Base-by-base conservation (phyloP, 1,140 invertebrate species). In the Cyclargus thomasi region DNA sequence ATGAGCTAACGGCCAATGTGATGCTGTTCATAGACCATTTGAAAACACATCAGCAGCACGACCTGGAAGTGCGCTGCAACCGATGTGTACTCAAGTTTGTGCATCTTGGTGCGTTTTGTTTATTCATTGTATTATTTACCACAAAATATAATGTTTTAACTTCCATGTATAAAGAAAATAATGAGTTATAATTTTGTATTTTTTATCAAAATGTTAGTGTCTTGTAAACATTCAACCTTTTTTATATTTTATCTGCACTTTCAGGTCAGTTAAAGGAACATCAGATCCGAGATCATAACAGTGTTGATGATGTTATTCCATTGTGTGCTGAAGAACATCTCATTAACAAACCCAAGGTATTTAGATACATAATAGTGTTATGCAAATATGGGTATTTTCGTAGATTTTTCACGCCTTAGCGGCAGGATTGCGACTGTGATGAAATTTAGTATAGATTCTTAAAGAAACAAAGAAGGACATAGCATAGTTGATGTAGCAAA, bases 61-160 rank as follows among this genome's bases (percentile, higher is more conserved):
- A 92, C 1, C 80, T 92, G 10, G 92, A 93, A 21, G 92, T 93
- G 36, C 93, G 93, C 67, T 95, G 95, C 84, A 90, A 90, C 22
- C 91, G 93, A 78, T 95, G 94, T 78, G 92, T 93, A 68, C 91
- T 95, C n/a, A 94, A 92, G 90, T 95, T 95, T 77, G 92, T 95
- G 17, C 93, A 95, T 76, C 94, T 93, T 69, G 93, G 93, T 86
- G 71, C 73, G 79, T 72, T 29, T 47, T 8, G 3, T 47, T 11
- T 47, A 47, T 8, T 16, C 6, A 47, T 8, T 2, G 39, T 47
- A 47, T 14, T 14, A 47, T 35, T 35, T 35, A 8, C 8, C 29
- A 5, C 3, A 35, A 35, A 35, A 35, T 35, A n/a, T n/a, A n/a
- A n/a, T n/a, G n/a, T n/a, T n/a, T n/a, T n/a, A n/a, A n/a, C n/a